Percentiles rank a stretch among this genome's conserved stretches.
These are phyloP conservation scores for Aspidoscelis tigris DNA, from an alignment of 2,113 vertebrate species.

Conservation along the genomic window DNA sequence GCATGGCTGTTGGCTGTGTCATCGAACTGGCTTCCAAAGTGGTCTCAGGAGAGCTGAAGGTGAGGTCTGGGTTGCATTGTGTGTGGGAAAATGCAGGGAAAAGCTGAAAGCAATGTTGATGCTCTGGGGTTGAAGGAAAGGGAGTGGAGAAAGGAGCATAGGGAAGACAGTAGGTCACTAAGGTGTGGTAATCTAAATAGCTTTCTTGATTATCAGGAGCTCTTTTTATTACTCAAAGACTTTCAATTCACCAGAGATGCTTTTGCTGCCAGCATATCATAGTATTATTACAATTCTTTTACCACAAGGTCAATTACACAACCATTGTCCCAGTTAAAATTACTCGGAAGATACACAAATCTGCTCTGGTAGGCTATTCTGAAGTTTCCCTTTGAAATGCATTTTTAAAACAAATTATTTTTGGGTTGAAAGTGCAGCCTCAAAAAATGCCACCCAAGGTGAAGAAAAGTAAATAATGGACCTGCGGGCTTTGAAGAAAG, in stretches of 20 bases:
- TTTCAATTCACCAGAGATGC: conserved; percentile 1
- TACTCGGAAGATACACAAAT: background rate
- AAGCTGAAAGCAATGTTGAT: conserved; percentile 70
- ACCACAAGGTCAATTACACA: conserved; percentile 18
- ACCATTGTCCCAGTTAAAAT: conserved; percentile 17
- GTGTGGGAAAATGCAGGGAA: conserved; percentile 80
- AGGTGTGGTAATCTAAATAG: conserved; percentile 59
- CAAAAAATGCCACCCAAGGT: conserved; percentile 72
- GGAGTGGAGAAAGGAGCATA: background rate
- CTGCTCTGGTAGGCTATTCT: conserved; percentile 36
- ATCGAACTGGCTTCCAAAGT: conserved; percentile 84
- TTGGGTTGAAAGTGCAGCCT: conserved; percentile 43
- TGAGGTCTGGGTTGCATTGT: conserved; percentile 83
- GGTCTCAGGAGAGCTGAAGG: conserved; percentile 87
- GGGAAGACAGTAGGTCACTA: conserved; percentile 30
- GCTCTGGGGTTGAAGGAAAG: conserved; percentile 47
- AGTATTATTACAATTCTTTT: background rate
- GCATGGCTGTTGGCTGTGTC: conserved; percentile 91
- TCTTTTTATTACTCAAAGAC: background rate
- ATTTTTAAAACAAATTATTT: conserved; percentile 45
- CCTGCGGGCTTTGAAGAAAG: conserved; percentile 52
- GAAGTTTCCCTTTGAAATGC: conserved; percentile 58
- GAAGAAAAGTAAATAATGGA: conserved; percentile 70
- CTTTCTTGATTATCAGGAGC: conserved; percentile 18
- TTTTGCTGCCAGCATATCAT: accelerated